Percentiles rank a stretch among this genome's conserved stretches.
phyloP scores from a whole-genome alignment of 2,888 invertebrate species.

The Dorcus parallelipipedus region DNA sequence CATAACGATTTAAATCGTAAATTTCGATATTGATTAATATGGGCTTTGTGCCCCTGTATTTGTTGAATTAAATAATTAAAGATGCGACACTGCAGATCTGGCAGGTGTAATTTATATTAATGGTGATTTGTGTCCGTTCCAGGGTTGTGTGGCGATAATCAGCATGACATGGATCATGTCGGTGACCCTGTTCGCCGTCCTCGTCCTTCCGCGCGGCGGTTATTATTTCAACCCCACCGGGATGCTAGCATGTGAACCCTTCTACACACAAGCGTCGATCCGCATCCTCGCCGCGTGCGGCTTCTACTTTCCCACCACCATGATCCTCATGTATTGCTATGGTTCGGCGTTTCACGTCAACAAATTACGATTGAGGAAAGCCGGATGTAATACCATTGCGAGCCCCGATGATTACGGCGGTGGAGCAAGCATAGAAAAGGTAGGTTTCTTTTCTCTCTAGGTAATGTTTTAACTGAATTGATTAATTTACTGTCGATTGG shows the following conservation, averaged over 20 bases:
- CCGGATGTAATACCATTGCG: constrained; percentile 41
- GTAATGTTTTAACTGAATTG: too few species aligned
- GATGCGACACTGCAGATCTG: too few species aligned
- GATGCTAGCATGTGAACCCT: constrained; percentile 83
- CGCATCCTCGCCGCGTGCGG: constrained; percentile 82
- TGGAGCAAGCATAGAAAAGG: constrained; percentile 54
- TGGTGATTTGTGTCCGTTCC: constrained; percentile 41
- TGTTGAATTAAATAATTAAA: too few species aligned
- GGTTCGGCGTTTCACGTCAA: constrained; percentile 87
- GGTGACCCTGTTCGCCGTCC: constrained; percentile 75
- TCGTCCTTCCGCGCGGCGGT: constrained; percentile 80
- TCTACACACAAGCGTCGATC: constrained; percentile 68
- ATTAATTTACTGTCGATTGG: too few species aligned
- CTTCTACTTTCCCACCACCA: constrained; percentile 87
- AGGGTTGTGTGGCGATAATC: constrained; percentile 83
- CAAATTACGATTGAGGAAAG: constrained; percentile 66
- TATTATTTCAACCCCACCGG: constrained; percentile 87
- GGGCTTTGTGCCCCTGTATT: too few species aligned
- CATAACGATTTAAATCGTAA: too few species aligned
- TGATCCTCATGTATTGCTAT: constrained; percentile 90
- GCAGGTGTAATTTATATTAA: background rate
- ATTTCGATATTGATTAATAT: too few species aligned
- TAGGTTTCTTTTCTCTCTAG: constrained; percentile 32
- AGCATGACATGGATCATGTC: constrained; percentile 83
- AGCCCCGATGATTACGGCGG: constrained; percentile 50